Percentiles rank a stretch among this genome's conserved stretches.
Conservation (phyloP, 2,888 invertebrate genomes). For the Rhagophthalmus giganteus region DNA sequence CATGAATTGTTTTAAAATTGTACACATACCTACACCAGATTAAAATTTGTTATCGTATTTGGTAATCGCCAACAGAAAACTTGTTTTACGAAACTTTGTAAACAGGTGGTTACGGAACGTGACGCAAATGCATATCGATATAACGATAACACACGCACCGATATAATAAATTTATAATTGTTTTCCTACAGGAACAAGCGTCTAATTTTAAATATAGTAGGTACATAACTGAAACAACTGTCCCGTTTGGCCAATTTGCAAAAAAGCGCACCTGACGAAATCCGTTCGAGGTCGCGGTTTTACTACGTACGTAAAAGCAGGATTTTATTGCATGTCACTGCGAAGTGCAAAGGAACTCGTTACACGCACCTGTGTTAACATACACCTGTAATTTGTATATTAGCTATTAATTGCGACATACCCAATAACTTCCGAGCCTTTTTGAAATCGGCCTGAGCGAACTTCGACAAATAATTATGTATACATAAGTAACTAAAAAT, state of each 20-base stretch:
- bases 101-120: not conserved
- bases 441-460: too few species aligned
- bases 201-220: too few species aligned
- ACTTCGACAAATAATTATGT: too few species aligned
- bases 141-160: not conserved
- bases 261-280: constrained; percentile 1
- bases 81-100: not conserved
- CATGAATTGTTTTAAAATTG: not conserved
- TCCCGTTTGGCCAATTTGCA: too few species aligned
- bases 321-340: not conserved
- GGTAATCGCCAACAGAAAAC: not conserved
- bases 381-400: constrained; percentile 1
- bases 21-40: too few species aligned
- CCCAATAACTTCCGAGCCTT: not conserved
- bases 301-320: not conserved
- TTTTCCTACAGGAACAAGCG: too few species aligned
- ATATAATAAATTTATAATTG: too few species aligned
- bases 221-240: too few species aligned
- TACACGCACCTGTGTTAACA: not conserved
- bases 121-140: not conserved
- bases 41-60: not conserved
- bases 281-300: constrained; percentile 1
- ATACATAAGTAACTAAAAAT: too few species aligned
- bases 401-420: not conserved
- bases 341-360: not conserved